phyloP scores from a whole-genome alignment of 2,113 vertebrate species.

The Platycercus adscitus region DNA sequence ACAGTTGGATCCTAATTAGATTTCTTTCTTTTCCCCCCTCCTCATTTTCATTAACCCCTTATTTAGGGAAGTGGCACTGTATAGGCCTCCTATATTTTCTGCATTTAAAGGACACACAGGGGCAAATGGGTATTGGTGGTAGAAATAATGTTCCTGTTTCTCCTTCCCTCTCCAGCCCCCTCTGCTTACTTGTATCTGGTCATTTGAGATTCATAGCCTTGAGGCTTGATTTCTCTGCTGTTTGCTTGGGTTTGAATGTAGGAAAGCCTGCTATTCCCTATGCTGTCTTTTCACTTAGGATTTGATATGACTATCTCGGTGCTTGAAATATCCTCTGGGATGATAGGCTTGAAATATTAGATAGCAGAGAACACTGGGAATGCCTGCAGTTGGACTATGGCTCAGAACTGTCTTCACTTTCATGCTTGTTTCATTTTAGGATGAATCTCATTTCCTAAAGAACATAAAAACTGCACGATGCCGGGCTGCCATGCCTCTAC shows the following conservation, averaged over 20 bases:
- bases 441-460: constrained; percentile 97
- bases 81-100: neutral
- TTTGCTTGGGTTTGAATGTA: constrained; percentile 1
- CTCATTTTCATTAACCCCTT: constrained; percentile 47
- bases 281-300: neutral
- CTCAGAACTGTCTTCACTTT: neutral
- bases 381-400: neutral
- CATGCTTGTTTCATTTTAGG: constrained; percentile 76
- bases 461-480: constrained; percentile 94
- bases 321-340: neutral
- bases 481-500: constrained; percentile 87
- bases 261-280: neutral
- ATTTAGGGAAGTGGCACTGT: neutral
- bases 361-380: neutral
- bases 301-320: neutral
- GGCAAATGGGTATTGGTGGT: neutral
- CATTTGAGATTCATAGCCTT: neutral
- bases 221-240: neutral
- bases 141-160: neutral
- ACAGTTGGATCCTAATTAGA: constrained; percentile 66
- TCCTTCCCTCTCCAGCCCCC: neutral
- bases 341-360: neutral
- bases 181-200: neutral
- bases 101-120: neutral
- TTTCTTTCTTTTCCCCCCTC: neutral